Evolutionary conservation across 2,113 vertebrate genomes (phyloP).

Genomic region (Triplophysa tibetana): DNA sequence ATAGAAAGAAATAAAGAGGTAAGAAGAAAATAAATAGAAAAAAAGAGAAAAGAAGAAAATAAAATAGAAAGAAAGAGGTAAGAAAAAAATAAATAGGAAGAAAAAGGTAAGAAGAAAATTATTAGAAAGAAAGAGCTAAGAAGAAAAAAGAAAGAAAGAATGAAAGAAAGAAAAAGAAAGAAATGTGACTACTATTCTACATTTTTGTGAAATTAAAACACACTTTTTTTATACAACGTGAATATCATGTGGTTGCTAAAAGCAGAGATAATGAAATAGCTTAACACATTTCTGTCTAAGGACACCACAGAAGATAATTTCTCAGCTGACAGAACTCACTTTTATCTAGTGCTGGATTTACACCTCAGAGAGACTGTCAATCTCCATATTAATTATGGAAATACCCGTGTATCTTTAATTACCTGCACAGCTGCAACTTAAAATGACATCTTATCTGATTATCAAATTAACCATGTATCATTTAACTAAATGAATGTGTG

Average conservation of each 20-base stretch:
- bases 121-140: too few relatives aligned
- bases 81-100: too few relatives aligned
- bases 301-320: not conserved
- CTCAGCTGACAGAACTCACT: not conserved
- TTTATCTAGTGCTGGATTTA: not conserved
- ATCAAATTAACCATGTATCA: slow-evolving; percentile 5
- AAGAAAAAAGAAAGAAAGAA: not conserved
- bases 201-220: not conserved
- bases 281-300: not conserved
- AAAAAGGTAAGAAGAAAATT: too few relatives aligned
- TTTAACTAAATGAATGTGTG: slow-evolving; percentile 18
- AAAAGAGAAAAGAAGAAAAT: too few relatives aligned
- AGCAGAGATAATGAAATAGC: not conserved
- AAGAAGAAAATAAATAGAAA: too few relatives aligned
- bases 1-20: too few relatives aligned
- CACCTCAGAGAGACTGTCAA: slow-evolving; percentile 5
- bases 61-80: too few relatives aligned
- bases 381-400: slow-evolving; percentile 4
- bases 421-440: not conserved
- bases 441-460: not conserved
- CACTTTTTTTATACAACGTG: too few relatives aligned
- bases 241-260: not conserved
- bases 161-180: not conserved
- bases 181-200: not conserved
- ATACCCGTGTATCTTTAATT: slow-evolving; percentile 9